Percentiles rank a stretch among this genome's conserved stretches.
Evolutionary conservation across 2,888 invertebrate species (phyloP).

Genomic region (Galeopsomyia nigrocyanea): DNA sequence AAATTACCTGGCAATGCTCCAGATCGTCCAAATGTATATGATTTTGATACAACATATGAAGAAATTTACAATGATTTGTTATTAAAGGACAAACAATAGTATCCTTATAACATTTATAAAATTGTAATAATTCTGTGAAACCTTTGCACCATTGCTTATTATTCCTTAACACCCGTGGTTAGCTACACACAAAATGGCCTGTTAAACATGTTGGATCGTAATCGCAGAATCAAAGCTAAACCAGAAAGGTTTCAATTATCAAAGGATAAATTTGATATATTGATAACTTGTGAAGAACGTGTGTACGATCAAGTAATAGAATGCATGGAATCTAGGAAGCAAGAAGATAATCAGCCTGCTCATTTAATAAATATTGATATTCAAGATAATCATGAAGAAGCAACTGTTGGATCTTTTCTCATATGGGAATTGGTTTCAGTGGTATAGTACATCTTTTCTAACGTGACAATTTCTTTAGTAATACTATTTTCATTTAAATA

Average conservation of each 20-base stretch:
- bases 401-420: constrained; percentile 97
- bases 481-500: constrained; percentile 20
- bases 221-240: constrained; percentile 91
- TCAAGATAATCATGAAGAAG: constrained; percentile 99
- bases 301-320: constrained; percentile 99
- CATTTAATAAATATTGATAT: constrained; percentile 99
- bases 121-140: background rate
- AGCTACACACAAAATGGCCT: constrained; percentile 98
- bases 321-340: constrained; percentile 87
- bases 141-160: background rate
- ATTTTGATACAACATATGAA: constrained; percentile 95
- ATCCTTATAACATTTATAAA: constrained; percentile 69
- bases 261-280: constrained; percentile 92
- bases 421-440: constrained; percentile 95
- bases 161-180: constrained; percentile 57
- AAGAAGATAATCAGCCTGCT: constrained; percentile 87
- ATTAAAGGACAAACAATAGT: constrained; percentile 92
- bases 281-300: constrained; percentile 97
- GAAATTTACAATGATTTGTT: constrained; percentile 94
- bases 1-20: constrained; percentile 96
- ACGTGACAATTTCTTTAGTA: background rate
- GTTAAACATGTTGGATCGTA: constrained; percentile 97
- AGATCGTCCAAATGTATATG: constrained; percentile 96
- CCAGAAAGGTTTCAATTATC: constrained; percentile 96
- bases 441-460: constrained; percentile 70